A percentile compares a stretch with the other conserved stretches of the same genome.
phyloP scores from a whole-genome alignment of 2,888 invertebrate species.

The Unio pictorum region DNA sequence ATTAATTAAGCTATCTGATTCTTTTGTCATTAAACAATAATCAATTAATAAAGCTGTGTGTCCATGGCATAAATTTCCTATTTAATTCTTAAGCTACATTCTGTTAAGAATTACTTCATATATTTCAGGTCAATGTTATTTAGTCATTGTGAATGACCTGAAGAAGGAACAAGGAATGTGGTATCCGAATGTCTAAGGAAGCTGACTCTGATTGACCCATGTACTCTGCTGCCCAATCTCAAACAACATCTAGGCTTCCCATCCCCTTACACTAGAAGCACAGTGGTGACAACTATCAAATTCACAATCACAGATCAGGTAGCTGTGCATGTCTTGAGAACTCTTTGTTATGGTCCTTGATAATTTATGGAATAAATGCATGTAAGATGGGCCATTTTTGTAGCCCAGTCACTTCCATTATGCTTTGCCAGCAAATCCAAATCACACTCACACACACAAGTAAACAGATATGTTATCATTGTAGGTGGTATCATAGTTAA shows the following conservation, averaged over 20 bases:
- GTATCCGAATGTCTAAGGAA: conserved; percentile 98
- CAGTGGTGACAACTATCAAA: conserved; percentile 97
- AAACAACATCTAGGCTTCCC: conserved; percentile 60
- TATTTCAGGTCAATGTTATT: conserved; percentile 81
- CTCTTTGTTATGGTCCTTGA: not conserved
- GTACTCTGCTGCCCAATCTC: conserved; percentile 87
- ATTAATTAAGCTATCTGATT: too few species aligned
- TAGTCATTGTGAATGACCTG: conserved; percentile 94
- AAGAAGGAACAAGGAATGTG: conserved; percentile 98
- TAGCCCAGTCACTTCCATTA: too few species aligned
- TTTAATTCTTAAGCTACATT: too few species aligned
- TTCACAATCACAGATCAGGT: conserved; percentile 98
- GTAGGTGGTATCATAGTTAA: too few species aligned
- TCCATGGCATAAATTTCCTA: too few species aligned
- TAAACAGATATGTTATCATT: too few species aligned
- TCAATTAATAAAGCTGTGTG: too few species aligned
- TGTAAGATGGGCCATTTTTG: too few species aligned
- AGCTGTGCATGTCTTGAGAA: conserved; percentile 16
- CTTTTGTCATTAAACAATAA: too few species aligned
- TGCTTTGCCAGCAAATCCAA: too few species aligned
- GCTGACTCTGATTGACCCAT: conserved; percentile 93
- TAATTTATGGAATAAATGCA: too few species aligned
- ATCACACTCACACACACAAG: too few species aligned
- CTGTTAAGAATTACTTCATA: not conserved
- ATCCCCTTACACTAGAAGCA: conserved; percentile 83